Conservation (phyloP, 37 sponge, comb jelly and placozoan genomes). For the Geodia barretti region DNA sequence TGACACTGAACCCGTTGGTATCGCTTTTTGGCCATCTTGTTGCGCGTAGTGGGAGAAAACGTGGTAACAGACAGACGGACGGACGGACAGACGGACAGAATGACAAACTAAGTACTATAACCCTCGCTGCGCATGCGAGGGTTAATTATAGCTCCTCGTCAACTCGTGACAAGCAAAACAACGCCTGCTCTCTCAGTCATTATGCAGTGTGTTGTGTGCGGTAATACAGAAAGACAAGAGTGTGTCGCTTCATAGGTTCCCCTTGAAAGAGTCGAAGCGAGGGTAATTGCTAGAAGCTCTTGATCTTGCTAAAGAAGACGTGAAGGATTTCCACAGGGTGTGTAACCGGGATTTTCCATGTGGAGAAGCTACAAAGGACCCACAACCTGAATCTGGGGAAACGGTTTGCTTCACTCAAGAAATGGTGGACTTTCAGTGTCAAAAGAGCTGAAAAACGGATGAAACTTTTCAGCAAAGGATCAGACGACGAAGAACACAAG, state of each 20-base stretch:
- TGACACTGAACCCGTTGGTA: no score
- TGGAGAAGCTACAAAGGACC: slow-evolving; percentile 24
- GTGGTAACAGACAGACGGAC: no score
- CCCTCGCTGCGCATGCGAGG: no score
- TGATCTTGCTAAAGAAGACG: slow-evolving; percentile 12
- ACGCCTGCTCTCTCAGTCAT: no score
- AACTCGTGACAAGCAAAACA: no score
- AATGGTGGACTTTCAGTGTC: slow-evolving; percentile 8
- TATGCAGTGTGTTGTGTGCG: not conserved
- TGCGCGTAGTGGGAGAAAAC: no score
- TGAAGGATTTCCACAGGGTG: slow-evolving; percentile 23
- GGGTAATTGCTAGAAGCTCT: slow-evolving; percentile 26
- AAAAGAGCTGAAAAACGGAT: slow-evolving; percentile 15
- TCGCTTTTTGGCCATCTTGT: no score
- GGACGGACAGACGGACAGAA: no score
- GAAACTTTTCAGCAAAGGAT: not conserved
- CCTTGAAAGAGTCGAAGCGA: slow-evolving; percentile 3
- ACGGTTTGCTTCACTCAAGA: slow-evolving; percentile 42
- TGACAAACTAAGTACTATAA: no score
- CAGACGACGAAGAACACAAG: not conserved
- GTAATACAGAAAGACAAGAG: not conserved
- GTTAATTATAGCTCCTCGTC: no score
- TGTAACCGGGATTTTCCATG: slow-evolving; percentile 42
- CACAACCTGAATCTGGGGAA: slow-evolving; percentile 31
- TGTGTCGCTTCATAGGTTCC: not conserved